phyloP scores from a whole-genome alignment of 2,113 vertebrate species.

The Pteruthius melanotis region DNA sequence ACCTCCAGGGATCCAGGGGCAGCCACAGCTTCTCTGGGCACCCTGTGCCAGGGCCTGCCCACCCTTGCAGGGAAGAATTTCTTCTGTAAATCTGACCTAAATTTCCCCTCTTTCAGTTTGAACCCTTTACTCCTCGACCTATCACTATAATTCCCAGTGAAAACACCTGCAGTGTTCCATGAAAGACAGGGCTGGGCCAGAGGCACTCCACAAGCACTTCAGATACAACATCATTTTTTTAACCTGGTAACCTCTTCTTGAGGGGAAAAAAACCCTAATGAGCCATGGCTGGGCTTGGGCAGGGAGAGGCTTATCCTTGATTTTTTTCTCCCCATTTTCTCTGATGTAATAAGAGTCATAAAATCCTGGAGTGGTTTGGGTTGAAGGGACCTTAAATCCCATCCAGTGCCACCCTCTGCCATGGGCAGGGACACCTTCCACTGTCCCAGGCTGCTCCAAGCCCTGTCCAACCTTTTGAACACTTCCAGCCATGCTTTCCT shows the following conservation, averaged over 20 bases:
- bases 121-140: neutral
- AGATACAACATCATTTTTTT: neutral
- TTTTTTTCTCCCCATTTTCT: neutral
- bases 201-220: neutral
- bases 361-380: neutral
- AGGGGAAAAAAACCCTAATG: neutral
- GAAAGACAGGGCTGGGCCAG: neutral
- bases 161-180: neutral
- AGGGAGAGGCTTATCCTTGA: neutral
- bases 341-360: neutral
- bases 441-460: neutral
- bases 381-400: neutral
- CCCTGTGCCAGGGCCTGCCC: neutral
- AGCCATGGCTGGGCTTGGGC: neutral
- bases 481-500: neutral
- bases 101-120: neutral
- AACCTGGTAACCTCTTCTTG: neutral
- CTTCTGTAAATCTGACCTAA: neutral
- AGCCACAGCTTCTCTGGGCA: neutral
- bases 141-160: neutral
- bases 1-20: neutral
- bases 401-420: neutral
- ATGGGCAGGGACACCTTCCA: neutral
- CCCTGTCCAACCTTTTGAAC: neutral
- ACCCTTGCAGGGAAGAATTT: neutral